Evolutionary conservation across 1,140 invertebrate genomes (phyloP).

Genomic region (Lordiphosa stackelbergi): DNA sequence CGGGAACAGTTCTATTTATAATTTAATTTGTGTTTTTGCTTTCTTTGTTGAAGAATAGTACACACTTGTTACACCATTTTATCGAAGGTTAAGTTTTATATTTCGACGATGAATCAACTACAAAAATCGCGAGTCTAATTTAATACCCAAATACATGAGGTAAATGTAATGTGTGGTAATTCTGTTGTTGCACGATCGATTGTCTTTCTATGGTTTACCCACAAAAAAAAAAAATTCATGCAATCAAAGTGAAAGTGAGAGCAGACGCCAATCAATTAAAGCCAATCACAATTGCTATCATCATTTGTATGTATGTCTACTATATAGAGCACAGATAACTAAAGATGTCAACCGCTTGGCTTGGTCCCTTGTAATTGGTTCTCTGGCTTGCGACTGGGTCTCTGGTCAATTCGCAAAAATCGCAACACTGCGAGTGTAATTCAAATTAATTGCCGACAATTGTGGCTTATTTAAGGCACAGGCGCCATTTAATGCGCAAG

Average conservation of each 20-base stretch:
- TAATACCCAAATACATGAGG: no score
- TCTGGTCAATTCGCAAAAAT: constrained; percentile 55
- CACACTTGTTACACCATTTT: no score
- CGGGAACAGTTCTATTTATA: no score
- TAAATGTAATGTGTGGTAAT: no score
- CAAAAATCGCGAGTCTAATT: no score
- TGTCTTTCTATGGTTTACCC: no score
- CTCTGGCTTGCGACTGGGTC: constrained; percentile 29
- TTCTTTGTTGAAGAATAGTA: no score
- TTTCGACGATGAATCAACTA: no score
- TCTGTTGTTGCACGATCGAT: no score
- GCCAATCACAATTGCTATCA: constrained; percentile 41
- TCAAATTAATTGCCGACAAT: constrained; percentile 74
- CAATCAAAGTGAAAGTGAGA: constrained; percentile 64
- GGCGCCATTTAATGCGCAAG: constrained; percentile 58
- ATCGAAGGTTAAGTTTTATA: no score
- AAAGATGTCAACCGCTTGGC: constrained; percentile 50
- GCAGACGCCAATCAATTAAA: constrained; percentile 70
- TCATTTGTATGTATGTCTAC: constrained; percentile 1
- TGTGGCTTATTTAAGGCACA: constrained; percentile 56
- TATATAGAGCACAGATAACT: constrained; percentile 20
- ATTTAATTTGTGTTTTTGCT: no score
- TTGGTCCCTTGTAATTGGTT: constrained; percentile 57
- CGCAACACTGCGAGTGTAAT: constrained; percentile 53
- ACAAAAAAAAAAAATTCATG: no score